Evolutionary conservation across 1,140 invertebrate genomes (phyloP), one percentile per base, ranked within the genome.

Genomic region (Rhysida immarginata): DNA sequence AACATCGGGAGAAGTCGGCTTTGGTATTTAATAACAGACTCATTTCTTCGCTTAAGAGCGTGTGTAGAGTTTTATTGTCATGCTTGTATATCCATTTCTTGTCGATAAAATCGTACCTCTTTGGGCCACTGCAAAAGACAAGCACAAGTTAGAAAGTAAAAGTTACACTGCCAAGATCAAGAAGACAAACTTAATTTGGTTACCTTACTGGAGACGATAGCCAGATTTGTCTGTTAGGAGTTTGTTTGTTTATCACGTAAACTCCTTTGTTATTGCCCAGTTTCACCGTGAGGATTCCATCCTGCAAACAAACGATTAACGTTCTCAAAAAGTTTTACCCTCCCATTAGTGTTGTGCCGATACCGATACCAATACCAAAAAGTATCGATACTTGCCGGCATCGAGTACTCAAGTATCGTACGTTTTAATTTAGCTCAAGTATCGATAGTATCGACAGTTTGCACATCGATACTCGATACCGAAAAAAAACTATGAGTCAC

Each of bases 171-270:
- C n/a, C n/a, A n/a, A n/a, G n/a, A n/a, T n/a, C n/a, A n/a, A n/a
- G n/a, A n/a, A n/a, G n/a, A n/a, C n/a, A 35, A 35, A 35, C 16
- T 5, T 35, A 35, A 35, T 35, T 5, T 35, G 16, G 5, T 35
- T 35, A 35, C 29, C 29, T 35, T 16, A 35, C 5, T 8, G 94
- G 94, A 3, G 92, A 96, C 59, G 93, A 96, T 0, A 98, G 72
- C 94, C 94, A 97, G 60, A 98, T 94, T 72, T 98, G 95, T 70
- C 82, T 84, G 69, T 97, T 97, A 26, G 93, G 93, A 14, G 83
- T 81, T 71, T 98, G 94, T 60, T 93, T 83, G 72, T 98, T 98
- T 64, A 98, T 93, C 0, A 98, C 94, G 73, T 97, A 97, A 13
- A 84, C 94, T 18, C 93, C 93, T 71, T 81, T 71, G 1, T 74